Conservation (phyloP, 2,888 invertebrate species). For the Slavum lentiscoides region DNA sequence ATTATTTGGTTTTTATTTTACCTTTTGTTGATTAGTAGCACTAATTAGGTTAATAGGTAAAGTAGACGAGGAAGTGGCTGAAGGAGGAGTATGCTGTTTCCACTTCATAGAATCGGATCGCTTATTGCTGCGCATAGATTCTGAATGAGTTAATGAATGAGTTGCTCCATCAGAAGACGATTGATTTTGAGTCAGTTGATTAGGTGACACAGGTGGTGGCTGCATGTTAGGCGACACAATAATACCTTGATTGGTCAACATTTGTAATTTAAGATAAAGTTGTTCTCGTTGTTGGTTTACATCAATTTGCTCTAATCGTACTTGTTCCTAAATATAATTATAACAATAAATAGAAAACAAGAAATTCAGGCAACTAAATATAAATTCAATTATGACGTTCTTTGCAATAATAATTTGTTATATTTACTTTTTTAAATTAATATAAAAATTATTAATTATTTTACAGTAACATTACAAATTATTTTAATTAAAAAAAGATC, state of each 20-base stretch:
- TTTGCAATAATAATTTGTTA: too few relatives aligned
- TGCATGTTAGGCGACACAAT: constrained; percentile 67
- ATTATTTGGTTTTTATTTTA: constrained; percentile 56
- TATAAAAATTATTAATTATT: too few relatives aligned
- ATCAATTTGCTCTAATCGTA: constrained; percentile 79
- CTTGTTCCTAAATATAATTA: constrained; percentile 63
- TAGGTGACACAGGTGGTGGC: constrained; percentile 60
- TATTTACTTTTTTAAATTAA: too few relatives aligned
- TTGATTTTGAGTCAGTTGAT: constrained; percentile 52
- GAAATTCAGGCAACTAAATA: neutral
- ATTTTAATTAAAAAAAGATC: too few relatives aligned
- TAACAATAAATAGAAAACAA: neutral
- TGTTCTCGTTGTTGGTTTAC: constrained; percentile 90
- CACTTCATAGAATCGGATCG: constrained; percentile 57
- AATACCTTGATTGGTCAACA: constrained; percentile 76
- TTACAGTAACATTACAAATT: too few relatives aligned
- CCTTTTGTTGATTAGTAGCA: constrained; percentile 78
- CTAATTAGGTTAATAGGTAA: constrained; percentile 76
- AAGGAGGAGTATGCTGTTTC: constrained; percentile 56
- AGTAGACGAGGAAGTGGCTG: constrained; percentile 55
- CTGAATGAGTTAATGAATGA: constrained; percentile 39
- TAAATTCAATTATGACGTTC: neutral
- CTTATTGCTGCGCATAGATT: constrained; percentile 55
- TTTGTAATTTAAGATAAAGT: constrained; percentile 82
- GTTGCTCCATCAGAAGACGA: constrained; percentile 43